Conservation (phyloP, 2,113 vertebrate genomes). For the Pollachius pollachius region DNA sequence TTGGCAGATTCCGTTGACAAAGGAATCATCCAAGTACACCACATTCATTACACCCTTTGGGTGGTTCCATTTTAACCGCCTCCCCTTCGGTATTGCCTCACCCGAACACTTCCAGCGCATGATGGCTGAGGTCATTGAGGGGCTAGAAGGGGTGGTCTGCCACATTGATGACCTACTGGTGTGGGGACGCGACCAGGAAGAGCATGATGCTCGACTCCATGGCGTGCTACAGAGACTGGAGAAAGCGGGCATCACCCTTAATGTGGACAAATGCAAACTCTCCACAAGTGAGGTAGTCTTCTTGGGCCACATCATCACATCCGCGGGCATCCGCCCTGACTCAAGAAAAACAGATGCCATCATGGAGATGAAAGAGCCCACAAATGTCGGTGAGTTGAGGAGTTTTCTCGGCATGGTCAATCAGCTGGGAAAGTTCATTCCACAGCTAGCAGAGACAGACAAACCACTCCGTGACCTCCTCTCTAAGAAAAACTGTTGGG, state of each 20-base stretch:
- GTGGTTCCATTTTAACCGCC: background rate
- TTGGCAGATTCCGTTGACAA: conserved; percentile 28
- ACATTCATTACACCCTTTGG: conserved; percentile 31
- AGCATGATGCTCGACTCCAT: too few relatives aligned
- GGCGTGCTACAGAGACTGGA: too few relatives aligned
- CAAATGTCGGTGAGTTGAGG: background rate
- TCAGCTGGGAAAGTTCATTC: conserved; percentile 32
- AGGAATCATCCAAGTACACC: conserved; percentile 16
- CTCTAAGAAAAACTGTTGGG: conserved; percentile 19
- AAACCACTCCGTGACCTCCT: conserved; percentile 16
- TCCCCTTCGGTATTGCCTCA: conserved; percentile 8
- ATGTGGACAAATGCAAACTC: conserved; percentile 23
- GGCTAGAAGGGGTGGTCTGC: too few relatives aligned
- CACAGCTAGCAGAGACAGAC: conserved; percentile 20
- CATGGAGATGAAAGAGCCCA: background rate
- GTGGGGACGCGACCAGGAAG: too few relatives aligned
- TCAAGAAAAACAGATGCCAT: conserved; percentile 17
- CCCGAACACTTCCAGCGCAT: conserved; percentile 37
- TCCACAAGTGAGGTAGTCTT: background rate
- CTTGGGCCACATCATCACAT: conserved; percentile 21
- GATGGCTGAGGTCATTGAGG: background rate
- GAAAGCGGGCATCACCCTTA: conserved; percentile 7
- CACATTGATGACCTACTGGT: too few relatives aligned
- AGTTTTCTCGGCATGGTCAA: conserved; percentile 30
- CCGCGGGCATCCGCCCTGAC: background rate